These are phyloP conservation scores for Dendrocincla tyrannina DNA, from an alignment of 2,797 vertebrate genomes.

Conservation along the genomic window DNA sequence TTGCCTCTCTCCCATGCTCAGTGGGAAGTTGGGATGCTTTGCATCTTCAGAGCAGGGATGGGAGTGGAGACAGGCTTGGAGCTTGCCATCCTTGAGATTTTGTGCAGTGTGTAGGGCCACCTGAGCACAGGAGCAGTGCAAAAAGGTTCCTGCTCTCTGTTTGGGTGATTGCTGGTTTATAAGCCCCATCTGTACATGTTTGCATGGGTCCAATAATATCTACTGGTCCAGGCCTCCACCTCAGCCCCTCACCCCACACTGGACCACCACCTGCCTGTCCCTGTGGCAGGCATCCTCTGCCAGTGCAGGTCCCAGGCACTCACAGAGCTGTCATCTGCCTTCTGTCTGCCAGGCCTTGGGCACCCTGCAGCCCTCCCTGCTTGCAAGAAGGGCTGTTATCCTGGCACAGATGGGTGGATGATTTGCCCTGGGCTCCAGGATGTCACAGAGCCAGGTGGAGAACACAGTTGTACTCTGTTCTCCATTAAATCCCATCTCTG, in stretches of 20 bases:
- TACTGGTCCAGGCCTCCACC: background rate
- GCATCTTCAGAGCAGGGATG: background rate
- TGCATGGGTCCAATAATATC: background rate
- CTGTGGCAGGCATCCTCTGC: background rate
- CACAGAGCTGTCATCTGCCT: background rate
- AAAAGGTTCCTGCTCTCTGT: background rate
- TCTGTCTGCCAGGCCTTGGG: background rate
- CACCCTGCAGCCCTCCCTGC: background rate
- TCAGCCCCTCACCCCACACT: background rate
- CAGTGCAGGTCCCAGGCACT: background rate
- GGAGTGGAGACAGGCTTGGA: background rate
- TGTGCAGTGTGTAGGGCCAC: background rate
- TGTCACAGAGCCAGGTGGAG: background rate
- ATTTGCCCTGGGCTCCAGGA: background rate
- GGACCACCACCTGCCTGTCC: background rate
- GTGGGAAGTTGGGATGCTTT: background rate
- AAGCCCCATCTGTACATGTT: background rate
- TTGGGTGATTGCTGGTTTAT: background rate
- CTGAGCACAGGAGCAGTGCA: background rate
- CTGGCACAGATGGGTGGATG: background rate
- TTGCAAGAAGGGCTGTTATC: background rate
- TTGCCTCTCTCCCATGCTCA: background rate
- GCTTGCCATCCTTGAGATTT: background rate
- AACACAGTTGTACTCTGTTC: background rate
- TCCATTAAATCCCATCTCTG: background rate